These are phyloP conservation scores for Hipparchia sbordonii DNA, from an alignment of 2,888 invertebrate species.

Conservation along the genomic window DNA sequence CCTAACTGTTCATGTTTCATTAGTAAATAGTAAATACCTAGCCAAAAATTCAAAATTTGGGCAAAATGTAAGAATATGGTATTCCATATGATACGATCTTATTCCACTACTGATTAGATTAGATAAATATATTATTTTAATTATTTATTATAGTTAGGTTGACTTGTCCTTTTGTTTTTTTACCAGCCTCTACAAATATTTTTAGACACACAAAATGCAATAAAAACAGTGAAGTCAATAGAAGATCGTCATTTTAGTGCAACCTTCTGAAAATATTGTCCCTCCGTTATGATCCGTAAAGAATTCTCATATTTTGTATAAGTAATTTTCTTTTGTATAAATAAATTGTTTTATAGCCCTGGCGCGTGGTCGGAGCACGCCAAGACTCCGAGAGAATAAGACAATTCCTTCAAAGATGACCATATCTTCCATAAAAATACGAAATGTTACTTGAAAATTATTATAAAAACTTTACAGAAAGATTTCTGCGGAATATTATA, in stretches of 20 bases:
- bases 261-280: conserved; percentile 71
- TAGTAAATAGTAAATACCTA: too few species aligned
- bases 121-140: neutral
- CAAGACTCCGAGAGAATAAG: conserved; percentile 27
- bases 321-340: conserved; percentile 54
- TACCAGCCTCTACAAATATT: neutral
- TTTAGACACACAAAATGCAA: conserved; percentile 29
- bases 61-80: too few species aligned
- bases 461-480: too few species aligned
- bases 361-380: conserved; percentile 64
- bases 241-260: conserved; percentile 44
- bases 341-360: conserved; percentile 64
- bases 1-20: too few species aligned
- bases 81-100: neutral
- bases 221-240: conserved; percentile 45
- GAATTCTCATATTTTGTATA: conserved; percentile 64
- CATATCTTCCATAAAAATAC: neutral
- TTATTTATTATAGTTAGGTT: neutral
- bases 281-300: conserved; percentile 59
- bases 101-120: neutral
- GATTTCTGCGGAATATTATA: too few species aligned
- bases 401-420: neutral
- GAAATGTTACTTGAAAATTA: neutral
- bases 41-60: too few species aligned
- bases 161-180: neutral